A percentile compares a stretch with the other conserved stretches of the same genome.
phyloP scores from a whole-genome alignment of 1,140 invertebrate genomes.

The Diorhabda elongata region DNA sequence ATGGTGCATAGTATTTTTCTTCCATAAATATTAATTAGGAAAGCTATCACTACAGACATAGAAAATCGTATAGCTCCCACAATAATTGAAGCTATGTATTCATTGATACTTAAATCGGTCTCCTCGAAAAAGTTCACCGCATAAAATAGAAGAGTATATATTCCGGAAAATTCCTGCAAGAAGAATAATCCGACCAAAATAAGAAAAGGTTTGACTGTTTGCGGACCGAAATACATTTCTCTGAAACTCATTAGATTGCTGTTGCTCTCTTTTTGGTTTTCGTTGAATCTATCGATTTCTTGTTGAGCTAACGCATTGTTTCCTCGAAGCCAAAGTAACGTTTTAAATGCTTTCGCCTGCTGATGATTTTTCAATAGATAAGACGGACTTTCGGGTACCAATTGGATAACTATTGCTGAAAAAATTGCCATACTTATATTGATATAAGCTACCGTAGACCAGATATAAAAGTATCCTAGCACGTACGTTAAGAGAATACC shows the following conservation, averaged over 20 bases:
- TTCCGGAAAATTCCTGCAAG: constrained; percentile 67
- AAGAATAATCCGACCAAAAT: constrained; percentile 62
- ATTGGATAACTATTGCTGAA: constrained; percentile 55
- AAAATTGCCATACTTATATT: constrained; percentile 58
- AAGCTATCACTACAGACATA: constrained; percentile 63
- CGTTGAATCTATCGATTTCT: constrained; percentile 54
- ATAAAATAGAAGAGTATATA: constrained; percentile 75
- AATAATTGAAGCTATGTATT: constrained; percentile 67
- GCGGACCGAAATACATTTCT: constrained; percentile 45
- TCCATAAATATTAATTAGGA: constrained; percentile 66
- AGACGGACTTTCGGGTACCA: constrained; percentile 68
- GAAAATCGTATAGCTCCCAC: constrained; percentile 65
- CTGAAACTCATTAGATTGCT: constrained; percentile 36
- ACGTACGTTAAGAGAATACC: constrained; percentile 64
- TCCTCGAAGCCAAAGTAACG: constrained; percentile 56
- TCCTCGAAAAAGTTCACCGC: constrained; percentile 66
- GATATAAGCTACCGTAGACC: constrained; percentile 58
- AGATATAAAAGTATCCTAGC: constrained; percentile 58
- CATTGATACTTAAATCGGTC: constrained; percentile 62
- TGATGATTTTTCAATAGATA: constrained; percentile 56
- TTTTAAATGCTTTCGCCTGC: constrained; percentile 53
- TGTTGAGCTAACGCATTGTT: constrained; percentile 54
- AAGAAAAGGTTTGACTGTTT: constrained; percentile 60
- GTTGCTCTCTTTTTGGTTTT: constrained; percentile 33
- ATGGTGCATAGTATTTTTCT: constrained; percentile 62